These are phyloP conservation scores for Anomalospiza imberbis DNA, from an alignment of 2,797 vertebrate genomes.

Conservation along the genomic window DNA sequence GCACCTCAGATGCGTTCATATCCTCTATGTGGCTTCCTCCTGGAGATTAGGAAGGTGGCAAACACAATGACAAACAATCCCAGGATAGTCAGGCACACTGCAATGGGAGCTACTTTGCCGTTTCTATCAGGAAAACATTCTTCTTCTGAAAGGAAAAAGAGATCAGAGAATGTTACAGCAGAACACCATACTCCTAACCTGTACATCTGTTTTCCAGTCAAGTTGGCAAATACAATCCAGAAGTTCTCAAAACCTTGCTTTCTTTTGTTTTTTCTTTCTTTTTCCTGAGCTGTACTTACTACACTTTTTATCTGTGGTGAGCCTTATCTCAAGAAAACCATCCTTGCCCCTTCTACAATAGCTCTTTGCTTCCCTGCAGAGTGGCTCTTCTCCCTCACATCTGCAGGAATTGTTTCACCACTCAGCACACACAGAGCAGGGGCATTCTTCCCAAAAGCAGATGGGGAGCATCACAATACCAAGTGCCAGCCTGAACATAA, in stretches of 20 bases:
- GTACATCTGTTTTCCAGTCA: neutral
- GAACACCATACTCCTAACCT: neutral
- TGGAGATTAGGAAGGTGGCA: conserved; percentile 76
- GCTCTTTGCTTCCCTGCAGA: neutral
- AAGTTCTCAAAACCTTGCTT: neutral
- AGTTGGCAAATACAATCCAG: neutral
- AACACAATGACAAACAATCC: conserved; percentile 76
- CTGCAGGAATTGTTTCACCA: neutral
- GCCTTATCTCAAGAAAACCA: neutral
- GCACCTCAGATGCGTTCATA: conserved; percentile 79
- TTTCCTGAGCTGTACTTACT: neutral
- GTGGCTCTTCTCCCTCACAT: neutral
- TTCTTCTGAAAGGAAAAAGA: conserved; percentile 77
- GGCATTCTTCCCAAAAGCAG: neutral
- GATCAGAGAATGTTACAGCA: conserved; percentile 32
- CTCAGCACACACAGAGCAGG: neutral
- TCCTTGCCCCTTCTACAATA: neutral
- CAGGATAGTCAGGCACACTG: conserved; percentile 71
- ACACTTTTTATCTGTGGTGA: neutral
- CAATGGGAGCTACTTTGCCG: conserved; percentile 72
- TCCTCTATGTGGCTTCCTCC: conserved; percentile 70
- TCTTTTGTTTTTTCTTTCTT: neutral
- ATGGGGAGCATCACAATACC: neutral
- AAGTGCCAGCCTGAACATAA: neutral
- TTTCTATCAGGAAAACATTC: conserved; percentile 84